Evolutionary conservation across 2,797 vertebrate genomes (phyloP).

Genomic region (Leptatherina wallacei): DNA sequence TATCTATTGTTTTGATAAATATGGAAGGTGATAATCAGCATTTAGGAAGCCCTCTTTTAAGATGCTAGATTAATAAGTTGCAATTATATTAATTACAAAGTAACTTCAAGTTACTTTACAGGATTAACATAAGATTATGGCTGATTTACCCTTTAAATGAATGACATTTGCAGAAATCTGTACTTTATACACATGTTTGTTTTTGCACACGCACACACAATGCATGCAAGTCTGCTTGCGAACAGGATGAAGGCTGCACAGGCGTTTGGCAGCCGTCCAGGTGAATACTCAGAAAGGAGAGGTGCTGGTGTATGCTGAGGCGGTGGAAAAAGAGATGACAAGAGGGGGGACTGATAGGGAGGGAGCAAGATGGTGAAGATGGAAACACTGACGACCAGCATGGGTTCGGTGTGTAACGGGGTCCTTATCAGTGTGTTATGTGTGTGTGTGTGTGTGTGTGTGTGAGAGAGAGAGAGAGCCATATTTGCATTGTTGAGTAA

Average conservation of each 20-base stretch:
- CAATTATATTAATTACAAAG: not conserved
- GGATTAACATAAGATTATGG: too few species aligned
- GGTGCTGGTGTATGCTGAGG: conserved; percentile 41
- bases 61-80: too few species aligned
- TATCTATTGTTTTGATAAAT: not conserved
- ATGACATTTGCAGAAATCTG: not conserved
- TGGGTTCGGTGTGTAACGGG: conserved; percentile 21
- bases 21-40: not conserved
- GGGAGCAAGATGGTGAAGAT: conserved; percentile 40
- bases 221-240: conserved; percentile 20
- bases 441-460: conserved; percentile 9
- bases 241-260: conserved; percentile 23
- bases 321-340: conserved; percentile 67
- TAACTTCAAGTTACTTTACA: too few species aligned
- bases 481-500: not conserved
- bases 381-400: conserved; percentile 63
- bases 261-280: conserved; percentile 56
- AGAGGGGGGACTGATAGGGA: conserved; percentile 27
- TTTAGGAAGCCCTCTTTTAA: not conserved
- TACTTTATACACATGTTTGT: not conserved
- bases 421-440: conserved; percentile 30
- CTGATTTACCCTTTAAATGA: not conserved
- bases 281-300: conserved; percentile 62
- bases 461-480: not conserved
- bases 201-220: not conserved